These are phyloP conservation scores for Simalia tracyae DNA, from an alignment of 2,797 vertebrate genomes.

Conservation along the genomic window DNA sequence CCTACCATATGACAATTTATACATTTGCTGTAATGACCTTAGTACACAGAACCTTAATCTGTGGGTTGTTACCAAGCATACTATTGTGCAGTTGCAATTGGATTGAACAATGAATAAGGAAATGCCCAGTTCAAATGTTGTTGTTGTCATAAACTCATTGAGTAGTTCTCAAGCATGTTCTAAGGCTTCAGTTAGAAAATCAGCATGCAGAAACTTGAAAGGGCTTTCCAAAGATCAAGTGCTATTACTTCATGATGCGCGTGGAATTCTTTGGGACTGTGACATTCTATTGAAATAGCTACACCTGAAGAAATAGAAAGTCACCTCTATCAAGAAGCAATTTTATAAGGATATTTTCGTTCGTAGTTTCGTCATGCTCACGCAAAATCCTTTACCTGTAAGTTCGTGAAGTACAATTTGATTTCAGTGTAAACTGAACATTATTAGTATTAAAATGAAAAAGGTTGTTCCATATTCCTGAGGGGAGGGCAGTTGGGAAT, in stretches of 20 bases:
- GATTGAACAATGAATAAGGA: not conserved
- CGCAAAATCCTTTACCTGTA: not conserved
- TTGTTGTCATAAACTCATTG: not conserved
- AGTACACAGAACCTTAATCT: not conserved
- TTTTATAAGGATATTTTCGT: slow-evolving; percentile 6
- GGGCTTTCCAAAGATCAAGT: not conserved
- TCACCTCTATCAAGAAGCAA: not conserved
- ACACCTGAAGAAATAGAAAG: not conserved
- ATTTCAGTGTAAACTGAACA: not conserved
- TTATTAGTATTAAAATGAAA: slow-evolving; percentile 7
- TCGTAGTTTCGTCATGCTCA: not conserved
- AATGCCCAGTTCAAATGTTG: not conserved
- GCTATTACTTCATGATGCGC: not conserved
- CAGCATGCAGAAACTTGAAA: not conserved
- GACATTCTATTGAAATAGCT: not conserved
- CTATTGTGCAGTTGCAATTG: not conserved
- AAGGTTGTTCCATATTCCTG: not conserved
- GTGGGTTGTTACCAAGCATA: not conserved
- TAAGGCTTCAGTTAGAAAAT: not conserved
- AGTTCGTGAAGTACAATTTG: not conserved
- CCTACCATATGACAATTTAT: not conserved
- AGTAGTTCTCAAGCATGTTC: not conserved
- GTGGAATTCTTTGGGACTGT: not conserved
- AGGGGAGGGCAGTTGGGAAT: not conserved
- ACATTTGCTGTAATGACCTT: not conserved